phyloP scores from a whole-genome alignment of 2,113 vertebrate species.

The Dendrocopos noguchii region DNA sequence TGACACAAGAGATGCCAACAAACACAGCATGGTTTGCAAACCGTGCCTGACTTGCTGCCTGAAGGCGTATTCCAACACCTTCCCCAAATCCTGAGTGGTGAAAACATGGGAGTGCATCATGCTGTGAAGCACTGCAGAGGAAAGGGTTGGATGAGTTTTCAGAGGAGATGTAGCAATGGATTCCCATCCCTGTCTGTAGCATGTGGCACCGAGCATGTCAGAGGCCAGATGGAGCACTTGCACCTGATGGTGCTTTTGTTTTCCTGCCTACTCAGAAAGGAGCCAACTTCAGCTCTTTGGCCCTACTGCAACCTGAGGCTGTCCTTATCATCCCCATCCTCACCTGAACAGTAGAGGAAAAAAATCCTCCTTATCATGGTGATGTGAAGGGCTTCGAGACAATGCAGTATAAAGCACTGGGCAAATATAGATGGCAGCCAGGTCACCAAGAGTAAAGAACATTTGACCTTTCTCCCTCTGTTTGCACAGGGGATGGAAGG shows the following conservation, averaged over 20 bases:
- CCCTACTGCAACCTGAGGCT: neutral
- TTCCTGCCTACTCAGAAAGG: neutral
- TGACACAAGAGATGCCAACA: neutral
- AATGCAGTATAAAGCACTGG: neutral
- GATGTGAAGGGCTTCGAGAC: neutral
- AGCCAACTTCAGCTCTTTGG: neutral
- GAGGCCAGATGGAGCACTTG: fast-evolving
- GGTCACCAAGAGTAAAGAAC: neutral
- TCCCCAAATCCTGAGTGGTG: neutral
- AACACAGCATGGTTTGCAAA: neutral
- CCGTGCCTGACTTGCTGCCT: neutral
- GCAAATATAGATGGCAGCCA: neutral
- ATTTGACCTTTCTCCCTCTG: neutral
- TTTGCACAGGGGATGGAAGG: neutral
- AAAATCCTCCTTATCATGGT: neutral
- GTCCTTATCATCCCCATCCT: neutral
- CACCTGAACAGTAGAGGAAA: neutral
- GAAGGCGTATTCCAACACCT: neutral
- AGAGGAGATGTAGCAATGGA: neutral
- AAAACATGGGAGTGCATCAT: fast-evolving
- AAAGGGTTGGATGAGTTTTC: neutral
- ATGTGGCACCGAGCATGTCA: neutral
- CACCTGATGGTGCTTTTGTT: neutral
- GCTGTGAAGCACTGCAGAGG: neutral
- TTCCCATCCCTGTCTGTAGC: neutral